A percentile compares a stretch with the other conserved stretches of the same genome.
Evolutionary conservation across 2,113 vertebrate species (phyloP).

Genomic region (Apodemus speciosus): DNA sequence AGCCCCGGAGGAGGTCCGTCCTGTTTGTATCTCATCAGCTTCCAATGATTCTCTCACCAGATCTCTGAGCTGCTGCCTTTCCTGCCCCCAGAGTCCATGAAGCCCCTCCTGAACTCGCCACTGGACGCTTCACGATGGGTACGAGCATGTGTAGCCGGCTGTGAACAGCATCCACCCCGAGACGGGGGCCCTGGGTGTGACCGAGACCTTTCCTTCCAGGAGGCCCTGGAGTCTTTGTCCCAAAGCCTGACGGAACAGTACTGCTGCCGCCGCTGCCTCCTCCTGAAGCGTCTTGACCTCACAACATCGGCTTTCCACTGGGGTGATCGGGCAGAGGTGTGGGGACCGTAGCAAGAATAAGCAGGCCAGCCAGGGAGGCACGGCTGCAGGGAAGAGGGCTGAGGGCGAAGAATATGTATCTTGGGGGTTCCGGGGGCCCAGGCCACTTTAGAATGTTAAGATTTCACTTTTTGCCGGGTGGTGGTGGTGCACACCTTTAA

Average conservation of each 20-base stretch:
- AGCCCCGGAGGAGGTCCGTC: neutral
- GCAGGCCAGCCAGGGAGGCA: neutral
- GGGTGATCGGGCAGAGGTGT: constrained; percentile 90
- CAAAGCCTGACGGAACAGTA: constrained; percentile 86
- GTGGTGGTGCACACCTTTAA: too few species aligned
- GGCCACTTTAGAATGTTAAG: neutral
- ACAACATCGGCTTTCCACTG: constrained; percentile 91
- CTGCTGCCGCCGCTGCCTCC: constrained; percentile 87
- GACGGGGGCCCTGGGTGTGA: neutral
- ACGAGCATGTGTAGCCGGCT: constrained; percentile 58
- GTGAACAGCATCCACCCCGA: neutral
- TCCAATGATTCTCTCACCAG: constrained; percentile 55
- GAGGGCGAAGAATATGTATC: neutral
- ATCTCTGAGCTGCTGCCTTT: constrained; percentile 64
- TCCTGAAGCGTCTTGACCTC: constrained; percentile 90
- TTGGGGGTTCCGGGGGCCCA: neutral
- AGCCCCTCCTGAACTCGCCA: constrained; percentile 84
- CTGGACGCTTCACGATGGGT: constrained; percentile 89
- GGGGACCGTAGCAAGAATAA: neutral
- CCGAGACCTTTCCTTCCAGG: constrained; percentile 75
- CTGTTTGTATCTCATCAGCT: neutral
- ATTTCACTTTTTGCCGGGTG: too few species aligned
- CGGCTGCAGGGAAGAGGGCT: neutral
- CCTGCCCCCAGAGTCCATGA: constrained; percentile 74
- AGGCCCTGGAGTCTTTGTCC: constrained; percentile 81